phyloP scores from a whole-genome alignment of 2,888 invertebrate genomes.

The Toxonevra muliebris region DNA sequence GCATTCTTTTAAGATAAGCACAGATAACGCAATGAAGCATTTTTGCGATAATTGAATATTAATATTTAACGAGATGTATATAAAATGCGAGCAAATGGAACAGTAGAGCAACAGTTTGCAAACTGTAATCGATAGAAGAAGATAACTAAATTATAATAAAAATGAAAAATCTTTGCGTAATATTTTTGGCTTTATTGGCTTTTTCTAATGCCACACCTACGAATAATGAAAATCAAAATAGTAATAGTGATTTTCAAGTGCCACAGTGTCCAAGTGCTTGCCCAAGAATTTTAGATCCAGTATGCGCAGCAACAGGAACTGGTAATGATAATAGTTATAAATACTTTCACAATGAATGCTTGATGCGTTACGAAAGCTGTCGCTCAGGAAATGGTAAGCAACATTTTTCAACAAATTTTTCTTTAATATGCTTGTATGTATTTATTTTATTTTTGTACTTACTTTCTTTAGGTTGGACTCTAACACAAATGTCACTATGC shows the following conservation, averaged over 20 bases:
- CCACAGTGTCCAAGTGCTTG: constrained; percentile 38
- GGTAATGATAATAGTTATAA: constrained; percentile 36
- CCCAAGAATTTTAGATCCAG: constrained; percentile 45
- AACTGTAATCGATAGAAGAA: too few relatives aligned
- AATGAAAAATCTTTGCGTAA: too few relatives aligned
- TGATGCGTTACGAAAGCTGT: constrained; percentile 45
- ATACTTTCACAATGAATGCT: constrained; percentile 48
- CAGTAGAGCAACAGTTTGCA: too few relatives aligned
- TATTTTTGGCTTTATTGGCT: too few relatives aligned
- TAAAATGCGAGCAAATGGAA: too few relatives aligned
- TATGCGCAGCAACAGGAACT: constrained; percentile 45
- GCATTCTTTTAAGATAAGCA: too few relatives aligned
- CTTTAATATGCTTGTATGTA: neutral
- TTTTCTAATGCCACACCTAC: too few relatives aligned
- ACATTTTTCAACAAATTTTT: neutral
- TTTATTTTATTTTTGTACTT: neutral
- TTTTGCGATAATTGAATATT: too few relatives aligned
- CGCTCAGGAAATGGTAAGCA: constrained; percentile 41
- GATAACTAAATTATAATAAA: too few relatives aligned
- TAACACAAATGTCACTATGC: constrained; percentile 48
- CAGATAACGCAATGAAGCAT: too few relatives aligned
- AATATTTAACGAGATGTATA: too few relatives aligned
- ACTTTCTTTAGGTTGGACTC: constrained; percentile 42
- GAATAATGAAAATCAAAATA: too few relatives aligned
- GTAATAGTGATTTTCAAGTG: neutral